Percentiles rank a stretch among this genome's conserved stretches.
phyloP scores from a whole-genome alignment of 2,113 vertebrate species.

The Pelecanoides urinatrix region DNA sequence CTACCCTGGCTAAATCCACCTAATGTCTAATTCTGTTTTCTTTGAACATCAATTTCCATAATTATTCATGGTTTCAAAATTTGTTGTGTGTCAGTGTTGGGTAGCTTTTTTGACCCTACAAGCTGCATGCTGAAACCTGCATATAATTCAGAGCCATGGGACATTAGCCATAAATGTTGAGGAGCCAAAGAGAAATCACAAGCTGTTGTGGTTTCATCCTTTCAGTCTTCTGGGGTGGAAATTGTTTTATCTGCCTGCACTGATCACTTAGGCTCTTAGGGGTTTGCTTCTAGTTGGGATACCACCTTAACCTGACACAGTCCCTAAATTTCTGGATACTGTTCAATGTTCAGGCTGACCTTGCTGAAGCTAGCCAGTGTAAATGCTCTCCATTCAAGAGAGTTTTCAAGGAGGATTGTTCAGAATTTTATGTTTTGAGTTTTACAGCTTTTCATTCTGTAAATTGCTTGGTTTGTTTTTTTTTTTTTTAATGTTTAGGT shows the following conservation, averaged over 20 bases:
- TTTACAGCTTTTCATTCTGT: background rate
- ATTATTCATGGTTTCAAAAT: background rate
- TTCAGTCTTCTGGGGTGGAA: background rate
- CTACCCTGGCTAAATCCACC: background rate
- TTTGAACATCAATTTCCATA: background rate
- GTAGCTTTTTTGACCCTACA: background rate
- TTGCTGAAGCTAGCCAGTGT: background rate
- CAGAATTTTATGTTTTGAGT: background rate
- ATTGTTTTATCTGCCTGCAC: background rate
- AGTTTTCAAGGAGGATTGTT: background rate
- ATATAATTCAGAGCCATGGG: background rate
- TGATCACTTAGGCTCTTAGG: background rate
- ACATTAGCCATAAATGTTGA: background rate
- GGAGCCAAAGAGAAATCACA: background rate
- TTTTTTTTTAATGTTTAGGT: background rate
- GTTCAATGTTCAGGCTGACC: background rate
- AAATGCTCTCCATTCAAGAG: background rate
- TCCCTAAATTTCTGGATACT: background rate
- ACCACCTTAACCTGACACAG: background rate
- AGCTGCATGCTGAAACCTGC: background rate
- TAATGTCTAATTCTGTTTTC: background rate
- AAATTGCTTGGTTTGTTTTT: background rate
- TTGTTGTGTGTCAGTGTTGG: background rate
- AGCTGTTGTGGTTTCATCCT: background rate
- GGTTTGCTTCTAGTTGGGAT: background rate